Evolutionary conservation across 2,888 invertebrate species (phyloP).

Genomic region (Cheilosia grossa): DNA sequence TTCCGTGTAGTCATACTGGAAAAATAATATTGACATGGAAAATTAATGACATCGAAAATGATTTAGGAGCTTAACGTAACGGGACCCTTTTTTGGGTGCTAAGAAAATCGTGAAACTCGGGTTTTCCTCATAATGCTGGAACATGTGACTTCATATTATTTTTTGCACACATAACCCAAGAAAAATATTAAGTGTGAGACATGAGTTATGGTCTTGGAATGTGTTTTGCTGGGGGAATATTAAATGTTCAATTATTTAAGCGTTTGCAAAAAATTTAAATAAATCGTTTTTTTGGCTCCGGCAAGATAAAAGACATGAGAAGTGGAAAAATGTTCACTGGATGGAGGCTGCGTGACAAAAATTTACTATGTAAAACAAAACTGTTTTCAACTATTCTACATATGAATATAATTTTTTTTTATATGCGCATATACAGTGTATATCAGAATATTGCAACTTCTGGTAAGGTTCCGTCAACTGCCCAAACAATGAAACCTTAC

Average conservation of each 20-base stretch:
- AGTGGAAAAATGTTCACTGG: background rate
- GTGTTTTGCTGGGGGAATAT: conserved; percentile 20
- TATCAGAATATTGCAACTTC: no score
- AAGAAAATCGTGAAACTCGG: conserved; percentile 4
- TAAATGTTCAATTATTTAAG: conserved; percentile 13
- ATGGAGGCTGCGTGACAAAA: no score
- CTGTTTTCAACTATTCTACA: no score
- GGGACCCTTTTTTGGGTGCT: conserved; percentile 9
- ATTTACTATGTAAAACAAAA: no score
- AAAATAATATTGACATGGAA: conserved; percentile 74
- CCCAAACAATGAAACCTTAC: no score
- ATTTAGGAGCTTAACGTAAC: conserved; percentile 67
- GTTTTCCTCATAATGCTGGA: conserved; percentile 7
- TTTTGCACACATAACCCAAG: conserved; percentile 15
- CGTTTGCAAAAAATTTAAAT: background rate
- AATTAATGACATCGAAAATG: conserved; percentile 76
- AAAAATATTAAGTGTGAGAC: conserved; percentile 28
- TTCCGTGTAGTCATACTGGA: conserved; percentile 37
- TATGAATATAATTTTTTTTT: no score
- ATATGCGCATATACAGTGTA: no score
- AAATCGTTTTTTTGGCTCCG: conserved; percentile 2
- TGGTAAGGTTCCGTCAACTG: no score
- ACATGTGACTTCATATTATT: conserved; percentile 38
- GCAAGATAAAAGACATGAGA: conserved; percentile 3
- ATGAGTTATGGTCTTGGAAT: conserved; percentile 39